A percentile compares a stretch with the other conserved stretches of the same genome.
Conservation (phyloP, 2,797 vertebrate species). For the Propithecus perrieri region DNA sequence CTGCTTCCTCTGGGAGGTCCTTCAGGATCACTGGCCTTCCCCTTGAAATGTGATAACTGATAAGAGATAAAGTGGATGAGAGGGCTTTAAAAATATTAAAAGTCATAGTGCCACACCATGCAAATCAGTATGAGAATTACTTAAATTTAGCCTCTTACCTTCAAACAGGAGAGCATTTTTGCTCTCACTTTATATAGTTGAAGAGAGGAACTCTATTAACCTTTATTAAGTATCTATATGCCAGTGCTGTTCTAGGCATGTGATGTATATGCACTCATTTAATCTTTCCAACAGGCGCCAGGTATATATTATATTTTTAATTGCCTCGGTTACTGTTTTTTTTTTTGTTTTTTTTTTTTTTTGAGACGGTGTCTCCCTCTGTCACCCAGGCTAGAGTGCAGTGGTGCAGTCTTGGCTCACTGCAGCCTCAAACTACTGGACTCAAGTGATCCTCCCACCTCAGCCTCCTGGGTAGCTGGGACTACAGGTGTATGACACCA, state of each 20-base stretch:
- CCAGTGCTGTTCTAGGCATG: not conserved
- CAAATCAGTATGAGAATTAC: not conserved
- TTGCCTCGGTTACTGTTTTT: not conserved
- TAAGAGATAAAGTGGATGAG: not conserved
- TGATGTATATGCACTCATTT: not conserved
- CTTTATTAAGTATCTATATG: not conserved
- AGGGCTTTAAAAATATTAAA: not conserved
- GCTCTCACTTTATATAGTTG: conserved; percentile 67
- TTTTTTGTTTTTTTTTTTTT: not conserved
- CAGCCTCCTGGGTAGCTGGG: not conserved
- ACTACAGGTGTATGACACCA: not conserved
- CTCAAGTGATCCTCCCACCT: not conserved
- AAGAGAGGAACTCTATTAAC: not conserved
- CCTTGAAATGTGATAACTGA: not conserved
- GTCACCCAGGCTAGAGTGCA: not conserved
- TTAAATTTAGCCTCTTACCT: not conserved
- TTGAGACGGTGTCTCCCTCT: not conserved
- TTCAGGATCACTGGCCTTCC: not conserved
- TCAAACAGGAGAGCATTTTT: not conserved
- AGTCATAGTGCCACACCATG: not conserved
- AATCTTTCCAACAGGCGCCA: not conserved
- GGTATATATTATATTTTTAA: not conserved
- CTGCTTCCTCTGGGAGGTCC: not conserved
- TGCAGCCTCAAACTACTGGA: not conserved
- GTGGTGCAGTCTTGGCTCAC: not conserved